Base-by-base conservation (phyloP, 2,797 vertebrate species). In the Cygnus olor region DNA sequence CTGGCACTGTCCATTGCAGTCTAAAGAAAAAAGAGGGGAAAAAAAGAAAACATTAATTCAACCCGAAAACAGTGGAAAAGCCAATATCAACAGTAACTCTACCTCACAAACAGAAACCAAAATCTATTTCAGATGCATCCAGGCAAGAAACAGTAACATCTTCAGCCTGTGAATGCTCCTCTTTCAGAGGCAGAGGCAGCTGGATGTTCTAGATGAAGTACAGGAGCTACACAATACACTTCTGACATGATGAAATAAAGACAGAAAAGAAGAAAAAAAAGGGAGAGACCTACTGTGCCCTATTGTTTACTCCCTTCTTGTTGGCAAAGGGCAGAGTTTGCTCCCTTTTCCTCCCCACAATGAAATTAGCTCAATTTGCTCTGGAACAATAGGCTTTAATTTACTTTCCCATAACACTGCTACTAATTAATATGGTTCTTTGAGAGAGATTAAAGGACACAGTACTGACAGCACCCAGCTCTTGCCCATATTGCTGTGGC, bases 1-100 rank as follows among this genome's bases (percentile, higher is more conserved):
- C 99, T 98, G 85, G 99, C 99, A 90, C 98, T 99, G 85, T 99
- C 99, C 99, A 99, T 99, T 73, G 99, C 99, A 97, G 98, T 98
- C 99, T 99, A 32, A 58, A 96, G 58, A 51, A 25, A 40, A 21
- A 83, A 66, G 15, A 80, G 13, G 45, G 53, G 95, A 8, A 5
- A 58, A 53, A 0, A 80, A 58, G 88, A 32, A 81, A 72, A 24
- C 7, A 15, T 24, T 51, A 82, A 64, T 7, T 44, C 30, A 87
- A 28, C 27, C 69, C 7, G 5, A 80, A 89, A 64, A 40, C 9
- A 77, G 27, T 8, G 16, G 19, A 44, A 90, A 91, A n/a, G 17
- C n/a, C 30, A 90, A 17, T 14, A 76, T 45, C 42, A 80, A 21
- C 32, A 38, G 1, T 34, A 85, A 63, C 18, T 60, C 30, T 38